These are phyloP conservation scores for Lottia scabra DNA, from an alignment of 2,888 invertebrate genomes.

Conservation along the genomic window DNA sequence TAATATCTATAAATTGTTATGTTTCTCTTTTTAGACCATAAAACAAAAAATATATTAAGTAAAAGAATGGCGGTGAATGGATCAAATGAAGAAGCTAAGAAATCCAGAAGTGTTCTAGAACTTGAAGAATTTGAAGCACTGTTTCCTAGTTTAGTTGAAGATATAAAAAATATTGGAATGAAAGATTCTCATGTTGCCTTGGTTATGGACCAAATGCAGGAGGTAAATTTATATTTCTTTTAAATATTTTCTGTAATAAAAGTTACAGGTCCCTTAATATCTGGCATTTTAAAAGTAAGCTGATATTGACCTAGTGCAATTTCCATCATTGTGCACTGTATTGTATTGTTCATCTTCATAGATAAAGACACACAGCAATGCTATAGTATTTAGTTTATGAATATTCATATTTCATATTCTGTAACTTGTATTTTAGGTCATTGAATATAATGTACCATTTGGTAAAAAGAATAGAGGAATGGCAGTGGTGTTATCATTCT, in stretches of 20 bases:
- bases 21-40: no score
- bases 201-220: constrained; percentile 60
- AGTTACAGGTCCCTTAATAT: no score
- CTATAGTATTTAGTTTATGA: not conserved
- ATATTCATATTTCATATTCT: not conserved
- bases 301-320: no score
- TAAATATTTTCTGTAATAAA: no score
- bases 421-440: constrained; percentile 73
- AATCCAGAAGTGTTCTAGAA: constrained; percentile 31
- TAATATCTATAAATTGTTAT: no score
- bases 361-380: no score
- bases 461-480: constrained; percentile 79
- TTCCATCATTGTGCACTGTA: no score
- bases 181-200: constrained; percentile 50
- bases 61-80: not conserved
- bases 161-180: constrained; percentile 47
- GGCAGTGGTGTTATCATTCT: constrained; percentile 68
- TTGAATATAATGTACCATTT: constrained; percentile 91
- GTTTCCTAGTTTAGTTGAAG: constrained; percentile 56
- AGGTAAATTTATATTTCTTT: no score
- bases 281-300: no score
- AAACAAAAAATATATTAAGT: no score
- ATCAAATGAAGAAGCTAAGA: not conserved
- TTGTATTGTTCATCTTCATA: no score
- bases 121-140: constrained; percentile 60